These are phyloP conservation scores for Drosophila bocki DNA, from an alignment of 1,140 invertebrate genomes.

Conservation along the genomic window DNA sequence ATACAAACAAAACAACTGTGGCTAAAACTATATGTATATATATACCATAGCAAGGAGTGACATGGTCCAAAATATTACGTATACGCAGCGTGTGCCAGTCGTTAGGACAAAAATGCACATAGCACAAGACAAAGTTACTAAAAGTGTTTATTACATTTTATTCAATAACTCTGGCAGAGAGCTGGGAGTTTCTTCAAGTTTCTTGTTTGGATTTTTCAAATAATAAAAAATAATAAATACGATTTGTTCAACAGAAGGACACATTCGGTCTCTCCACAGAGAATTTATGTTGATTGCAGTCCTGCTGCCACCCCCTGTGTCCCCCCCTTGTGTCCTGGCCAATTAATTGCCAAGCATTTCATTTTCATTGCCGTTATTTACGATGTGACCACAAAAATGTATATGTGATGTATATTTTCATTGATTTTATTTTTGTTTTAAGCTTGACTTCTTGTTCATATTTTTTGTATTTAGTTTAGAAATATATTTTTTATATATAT, in stretches of 20 bases:
- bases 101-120: constrained; percentile 55
- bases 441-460: constrained; percentile 8
- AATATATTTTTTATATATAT: background rate
- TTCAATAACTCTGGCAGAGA: constrained; percentile 63
- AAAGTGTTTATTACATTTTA: constrained; percentile 84
- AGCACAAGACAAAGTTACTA: constrained; percentile 74
- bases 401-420: constrained; percentile 24
- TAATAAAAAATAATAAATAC: constrained; percentile 53
- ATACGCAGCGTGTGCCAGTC: constrained; percentile 66
- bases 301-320: constrained; percentile 6
- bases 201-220: constrained; percentile 60
- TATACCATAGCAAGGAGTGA: background rate
- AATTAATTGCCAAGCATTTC: constrained; percentile 75
- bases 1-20: constrained; percentile 13
- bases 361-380: constrained; percentile 77
- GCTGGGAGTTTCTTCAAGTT: constrained; percentile 49
- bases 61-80: constrained; percentile 67
- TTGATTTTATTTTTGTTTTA: constrained; percentile 30
- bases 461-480: constrained; percentile 26
- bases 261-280: constrained; percentile 1
- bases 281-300: constrained; percentile 78
- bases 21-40: constrained; percentile 1
- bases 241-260: constrained; percentile 49
- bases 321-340: constrained; percentile 38
- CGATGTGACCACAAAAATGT: constrained; percentile 71